Percentiles rank a stretch among this genome's conserved stretches.
These are phyloP conservation scores for Scartelaos histophorus DNA, from an alignment of 2,113 vertebrate species.

Conservation along the genomic window DNA sequence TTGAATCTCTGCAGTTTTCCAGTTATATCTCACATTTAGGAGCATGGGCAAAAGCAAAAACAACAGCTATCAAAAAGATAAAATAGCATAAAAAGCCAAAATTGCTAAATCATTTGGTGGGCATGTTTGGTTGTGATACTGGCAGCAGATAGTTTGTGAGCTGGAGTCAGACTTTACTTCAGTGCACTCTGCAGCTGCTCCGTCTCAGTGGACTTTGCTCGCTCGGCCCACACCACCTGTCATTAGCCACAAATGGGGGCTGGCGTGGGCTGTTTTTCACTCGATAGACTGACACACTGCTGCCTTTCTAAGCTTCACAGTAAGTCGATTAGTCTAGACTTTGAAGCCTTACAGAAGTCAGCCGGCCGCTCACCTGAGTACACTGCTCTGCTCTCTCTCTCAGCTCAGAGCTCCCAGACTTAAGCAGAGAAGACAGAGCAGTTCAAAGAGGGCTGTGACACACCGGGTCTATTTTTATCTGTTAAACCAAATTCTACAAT, in stretches of 20 bases:
- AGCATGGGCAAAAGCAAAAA: not conserved
- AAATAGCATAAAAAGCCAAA: not conserved
- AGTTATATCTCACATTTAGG: not conserved
- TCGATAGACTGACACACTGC: slow-evolving; percentile 65
- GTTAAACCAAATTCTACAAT: not conserved
- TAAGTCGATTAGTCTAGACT: slow-evolving; percentile 72
- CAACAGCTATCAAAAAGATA: not conserved
- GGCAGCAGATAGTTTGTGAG: slow-evolving; percentile 5
- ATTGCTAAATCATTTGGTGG: not conserved
- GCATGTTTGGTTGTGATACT: not conserved
- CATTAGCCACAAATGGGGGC: slow-evolving; percentile 55
- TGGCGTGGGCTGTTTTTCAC: slow-evolving; percentile 55
- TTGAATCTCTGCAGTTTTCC: not conserved
- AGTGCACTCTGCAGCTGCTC: slow-evolving; percentile 29
- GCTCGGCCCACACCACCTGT: slow-evolving; percentile 32
- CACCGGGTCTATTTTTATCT: slow-evolving; percentile 1
- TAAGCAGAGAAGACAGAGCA: slow-evolving; percentile 16
- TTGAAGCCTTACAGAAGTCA: slow-evolving; percentile 52
- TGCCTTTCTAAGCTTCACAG: slow-evolving; percentile 54
- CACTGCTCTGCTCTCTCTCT: slow-evolving; percentile 22
- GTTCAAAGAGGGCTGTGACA: slow-evolving; percentile 12
- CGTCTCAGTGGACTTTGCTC: slow-evolving; percentile 32
- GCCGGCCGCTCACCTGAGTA: slow-evolving; percentile 49
- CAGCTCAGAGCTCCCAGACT: slow-evolving; percentile 30
- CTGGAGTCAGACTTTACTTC: slow-evolving; percentile 8